A percentile compares a stretch with the other conserved stretches of the same genome.
Conservation (phyloP, 2,797 vertebrate genomes). For the Avahi laniger region DNA sequence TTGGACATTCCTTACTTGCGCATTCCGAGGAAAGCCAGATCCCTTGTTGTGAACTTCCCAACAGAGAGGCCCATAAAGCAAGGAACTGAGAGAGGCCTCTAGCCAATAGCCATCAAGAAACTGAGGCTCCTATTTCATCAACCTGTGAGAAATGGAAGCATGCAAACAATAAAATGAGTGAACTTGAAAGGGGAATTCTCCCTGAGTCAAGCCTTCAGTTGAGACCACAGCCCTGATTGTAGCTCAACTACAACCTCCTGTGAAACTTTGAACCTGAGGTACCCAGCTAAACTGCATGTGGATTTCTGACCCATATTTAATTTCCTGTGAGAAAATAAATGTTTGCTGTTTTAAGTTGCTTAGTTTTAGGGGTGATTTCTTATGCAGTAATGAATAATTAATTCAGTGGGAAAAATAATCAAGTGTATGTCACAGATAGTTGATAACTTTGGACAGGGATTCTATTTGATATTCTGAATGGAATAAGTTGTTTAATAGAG, state of each 20-base stretch:
- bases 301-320: background rate
- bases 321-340: background rate
- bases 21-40: background rate
- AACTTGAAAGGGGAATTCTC: background rate
- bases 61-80: background rate
- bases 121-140: background rate
- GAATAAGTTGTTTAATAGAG: background rate
- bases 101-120: background rate
- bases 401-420: conserved; percentile 4
- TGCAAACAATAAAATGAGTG: background rate
- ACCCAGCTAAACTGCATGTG: background rate
- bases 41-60: background rate
- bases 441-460: background rate
- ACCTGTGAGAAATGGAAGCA: background rate
- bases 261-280: background rate
- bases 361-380: background rate
- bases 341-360: background rate
- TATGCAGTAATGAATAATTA: background rate
- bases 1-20: background rate
- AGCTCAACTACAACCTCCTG: background rate
- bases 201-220: background rate
- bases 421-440: background rate
- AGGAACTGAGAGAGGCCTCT: background rate
- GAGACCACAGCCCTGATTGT: background rate
- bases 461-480: background rate